phyloP scores from a whole-genome alignment of 2,888 invertebrate species.

The Unio delphinus region DNA sequence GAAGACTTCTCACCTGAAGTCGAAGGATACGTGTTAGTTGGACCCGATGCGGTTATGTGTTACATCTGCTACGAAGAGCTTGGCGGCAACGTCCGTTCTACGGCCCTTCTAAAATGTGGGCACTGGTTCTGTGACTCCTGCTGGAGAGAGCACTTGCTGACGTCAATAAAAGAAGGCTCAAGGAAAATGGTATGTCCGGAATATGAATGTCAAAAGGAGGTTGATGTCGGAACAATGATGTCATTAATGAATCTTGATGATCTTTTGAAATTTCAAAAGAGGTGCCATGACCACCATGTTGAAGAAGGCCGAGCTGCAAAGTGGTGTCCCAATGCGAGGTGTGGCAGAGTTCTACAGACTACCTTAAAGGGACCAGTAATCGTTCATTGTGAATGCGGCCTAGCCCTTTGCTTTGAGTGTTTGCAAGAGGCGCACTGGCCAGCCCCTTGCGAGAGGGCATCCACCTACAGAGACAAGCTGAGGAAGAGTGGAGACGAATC shows the following conservation, averaged over 20 bases:
- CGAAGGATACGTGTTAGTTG: conserved; percentile 13
- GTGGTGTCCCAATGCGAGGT: conserved; percentile 47
- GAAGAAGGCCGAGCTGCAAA: conserved; percentile 21
- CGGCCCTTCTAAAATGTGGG: conserved; percentile 35
- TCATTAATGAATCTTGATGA: conserved; percentile 21
- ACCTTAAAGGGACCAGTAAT: conserved; percentile 14
- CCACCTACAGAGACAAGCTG: conserved; percentile 28
- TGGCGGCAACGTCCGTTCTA: conserved; percentile 15
- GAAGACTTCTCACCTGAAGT: conserved; percentile 4
- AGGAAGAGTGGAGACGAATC: conserved; percentile 24
- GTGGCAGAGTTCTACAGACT: conserved; percentile 35
- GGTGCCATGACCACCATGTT: conserved; percentile 30
- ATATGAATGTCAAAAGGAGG: conserved; percentile 29
- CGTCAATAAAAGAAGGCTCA: conserved; percentile 20
- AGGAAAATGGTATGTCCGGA: conserved; percentile 36
- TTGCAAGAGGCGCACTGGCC: conserved; percentile 48
- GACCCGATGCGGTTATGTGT: conserved; percentile 25
- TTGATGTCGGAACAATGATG: conserved; percentile 28
- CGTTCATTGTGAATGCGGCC: conserved; percentile 40
- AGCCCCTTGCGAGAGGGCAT: conserved; percentile 35
- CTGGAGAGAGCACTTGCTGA: conserved; percentile 39
- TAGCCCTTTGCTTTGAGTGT: conserved; percentile 41
- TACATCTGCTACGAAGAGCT: conserved; percentile 41
- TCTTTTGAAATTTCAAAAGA: conserved; percentile 20
- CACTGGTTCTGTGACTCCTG: conserved; percentile 53